A percentile compares a stretch with the other conserved stretches of the same genome.
phyloP scores from a whole-genome alignment of 2,113 vertebrate genomes.

The Deroptyus accipitrinus region DNA sequence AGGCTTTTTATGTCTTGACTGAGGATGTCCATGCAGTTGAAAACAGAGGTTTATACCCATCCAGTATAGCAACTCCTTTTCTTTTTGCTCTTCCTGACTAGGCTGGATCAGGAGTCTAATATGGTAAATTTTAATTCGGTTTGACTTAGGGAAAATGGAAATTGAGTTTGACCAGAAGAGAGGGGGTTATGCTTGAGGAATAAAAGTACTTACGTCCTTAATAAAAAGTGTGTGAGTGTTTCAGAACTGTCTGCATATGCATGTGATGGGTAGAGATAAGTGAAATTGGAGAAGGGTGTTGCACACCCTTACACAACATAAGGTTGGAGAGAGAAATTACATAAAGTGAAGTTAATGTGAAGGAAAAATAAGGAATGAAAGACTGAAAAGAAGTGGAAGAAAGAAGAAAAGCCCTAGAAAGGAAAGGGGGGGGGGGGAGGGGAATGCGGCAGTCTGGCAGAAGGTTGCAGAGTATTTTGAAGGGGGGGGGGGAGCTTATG shows the following conservation, averaged over 20 bases:
- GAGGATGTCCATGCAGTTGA: background rate
- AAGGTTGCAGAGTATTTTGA: background rate
- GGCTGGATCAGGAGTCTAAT: background rate
- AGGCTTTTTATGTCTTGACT: background rate
- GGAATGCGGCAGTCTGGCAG: background rate
- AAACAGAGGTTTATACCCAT: background rate
- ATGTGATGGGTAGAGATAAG: background rate
- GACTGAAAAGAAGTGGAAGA: background rate
- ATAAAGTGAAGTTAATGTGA: background rate
- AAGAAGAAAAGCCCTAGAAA: background rate
- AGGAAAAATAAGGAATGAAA: background rate
- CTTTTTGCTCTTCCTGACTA: background rate
- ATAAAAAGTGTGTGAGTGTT: background rate
- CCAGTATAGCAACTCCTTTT: background rate
- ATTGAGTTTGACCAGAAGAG: background rate
- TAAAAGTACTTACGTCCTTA: background rate
- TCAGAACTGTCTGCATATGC: background rate
- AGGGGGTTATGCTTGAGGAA: background rate
- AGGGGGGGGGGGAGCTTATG: background rate
- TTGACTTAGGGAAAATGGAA: background rate
- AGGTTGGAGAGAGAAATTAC: background rate
- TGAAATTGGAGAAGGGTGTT: background rate
- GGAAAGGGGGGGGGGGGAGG: accelerated
- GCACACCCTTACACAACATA: background rate
- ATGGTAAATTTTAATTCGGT: background rate